Conservation (phyloP, 2,888 invertebrate genomes). For the Pecten maximus region DNA sequence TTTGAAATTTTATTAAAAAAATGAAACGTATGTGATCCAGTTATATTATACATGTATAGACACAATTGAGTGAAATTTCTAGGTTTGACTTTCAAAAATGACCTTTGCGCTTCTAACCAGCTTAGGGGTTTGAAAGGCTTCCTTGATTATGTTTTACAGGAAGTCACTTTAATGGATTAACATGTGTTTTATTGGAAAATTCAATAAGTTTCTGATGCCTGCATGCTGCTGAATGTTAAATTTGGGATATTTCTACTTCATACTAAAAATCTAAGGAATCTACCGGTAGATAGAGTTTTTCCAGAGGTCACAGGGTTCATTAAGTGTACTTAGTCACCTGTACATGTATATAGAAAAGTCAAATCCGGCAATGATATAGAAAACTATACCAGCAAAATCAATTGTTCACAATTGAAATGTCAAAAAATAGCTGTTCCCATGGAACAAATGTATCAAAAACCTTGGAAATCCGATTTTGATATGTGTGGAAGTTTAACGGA, state of each 20-base stretch:
- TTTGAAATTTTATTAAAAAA: too few species aligned
- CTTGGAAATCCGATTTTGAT: not conserved
- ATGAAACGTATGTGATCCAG: too few species aligned
- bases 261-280: not conserved
- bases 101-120: too few species aligned
- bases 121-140: not conserved
- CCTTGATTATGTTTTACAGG: not conserved
- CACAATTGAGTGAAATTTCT: too few species aligned
- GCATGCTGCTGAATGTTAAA: not conserved
- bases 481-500: not conserved
- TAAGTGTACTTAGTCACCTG: not conserved
- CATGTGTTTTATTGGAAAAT: not conserved
- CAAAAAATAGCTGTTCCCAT: constrained; percentile 1
- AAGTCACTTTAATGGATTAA: not conserved
- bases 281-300: not conserved
- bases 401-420: not conserved
- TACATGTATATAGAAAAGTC: not conserved
- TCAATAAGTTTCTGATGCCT: not conserved
- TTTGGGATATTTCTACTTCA: not conserved
- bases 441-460: not conserved
- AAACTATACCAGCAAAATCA: not conserved
- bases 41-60: not conserved
- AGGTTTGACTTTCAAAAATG: too few species aligned
- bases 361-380: not conserved
- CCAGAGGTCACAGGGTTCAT: not conserved